These are phyloP conservation scores for Cettia cetti DNA, from an alignment of 2,113 vertebrate genomes.

Conservation along the genomic window DNA sequence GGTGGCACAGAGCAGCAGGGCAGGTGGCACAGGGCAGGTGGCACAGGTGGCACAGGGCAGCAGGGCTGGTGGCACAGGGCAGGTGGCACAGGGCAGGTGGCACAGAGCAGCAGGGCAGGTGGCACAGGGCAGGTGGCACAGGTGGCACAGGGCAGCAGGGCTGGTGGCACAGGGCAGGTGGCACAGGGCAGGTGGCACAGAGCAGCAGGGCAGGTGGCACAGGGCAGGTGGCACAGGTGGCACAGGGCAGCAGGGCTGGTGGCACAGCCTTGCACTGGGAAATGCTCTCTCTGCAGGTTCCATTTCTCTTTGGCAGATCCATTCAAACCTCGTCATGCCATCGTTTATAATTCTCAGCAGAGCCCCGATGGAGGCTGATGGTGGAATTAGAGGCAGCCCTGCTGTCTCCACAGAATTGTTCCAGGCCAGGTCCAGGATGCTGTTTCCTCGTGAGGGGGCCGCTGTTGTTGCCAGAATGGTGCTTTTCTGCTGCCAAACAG, in stretches of 20 bases:
- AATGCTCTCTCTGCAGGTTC: not conserved
- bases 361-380: not conserved
- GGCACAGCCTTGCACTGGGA: constrained; percentile 59
- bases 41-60: no score
- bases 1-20: no score
- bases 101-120: no score
- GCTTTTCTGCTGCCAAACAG: not conserved
- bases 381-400: not conserved
- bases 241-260: constrained; percentile 63
- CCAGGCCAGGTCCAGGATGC: not conserved
- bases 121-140: no score
- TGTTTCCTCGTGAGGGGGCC: not conserved
- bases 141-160: no score
- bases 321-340: accelerated
- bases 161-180: no score
- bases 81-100: no score
- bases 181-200: no score
- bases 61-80: no score
- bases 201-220: no score
- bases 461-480: not conserved
- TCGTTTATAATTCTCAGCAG: not conserved
- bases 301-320: not conserved
- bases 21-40: no score
- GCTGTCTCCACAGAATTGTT: not conserved
- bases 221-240: no score